Evolutionary conservation across 2,888 invertebrate species (phyloP), one percentile per base, ranked within the genome.

Genomic region (Drosophila fungiperda): DNA sequence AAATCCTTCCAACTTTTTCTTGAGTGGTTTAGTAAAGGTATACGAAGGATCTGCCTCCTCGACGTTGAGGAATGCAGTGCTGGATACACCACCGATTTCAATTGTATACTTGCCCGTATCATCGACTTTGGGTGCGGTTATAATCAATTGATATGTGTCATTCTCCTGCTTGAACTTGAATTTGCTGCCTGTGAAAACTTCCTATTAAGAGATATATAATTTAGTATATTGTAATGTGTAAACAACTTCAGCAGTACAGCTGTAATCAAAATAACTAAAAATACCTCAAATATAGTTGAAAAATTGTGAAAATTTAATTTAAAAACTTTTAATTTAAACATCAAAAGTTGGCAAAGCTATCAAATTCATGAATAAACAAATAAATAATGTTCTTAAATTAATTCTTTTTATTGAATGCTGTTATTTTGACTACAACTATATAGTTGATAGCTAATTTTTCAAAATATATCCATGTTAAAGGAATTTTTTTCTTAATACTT

Each of bases 31-130:
- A 8, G 97, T 96, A 94, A 99, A 99, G 71, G 96, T 96, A 92
- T 98, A 99, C 17, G 96, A 95, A 40, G 99, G 98, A 93, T 99
- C 99, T 69, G 99, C 97, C 93, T 98, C 99, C 96, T 99, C 99
- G 29, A 99, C 99, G 93, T 97, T 98, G 65, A 99, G 95, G 94
- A 98, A 97, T 53, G 97, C 99, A 26, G 97, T 96, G 83, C 97
- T 97, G 62, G 96, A 95, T 57, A 97, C 95, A 62, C 98, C 98
- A 88, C 97, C 97, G 86, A 99, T 98, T 94, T 99, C 98, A 89
- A 99, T 96, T 0, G 97, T 97, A 92, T 99, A 99, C 94, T 98
- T 98, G 87, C 99, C 99, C 82, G 97, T 97, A 93, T 99, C 99
- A 87, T 99, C 99, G 42, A 97, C 97, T 94, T 97, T 98, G 0